phyloP scores from a whole-genome alignment of 2,797 vertebrate genomes.

The Cuculus canorus region DNA sequence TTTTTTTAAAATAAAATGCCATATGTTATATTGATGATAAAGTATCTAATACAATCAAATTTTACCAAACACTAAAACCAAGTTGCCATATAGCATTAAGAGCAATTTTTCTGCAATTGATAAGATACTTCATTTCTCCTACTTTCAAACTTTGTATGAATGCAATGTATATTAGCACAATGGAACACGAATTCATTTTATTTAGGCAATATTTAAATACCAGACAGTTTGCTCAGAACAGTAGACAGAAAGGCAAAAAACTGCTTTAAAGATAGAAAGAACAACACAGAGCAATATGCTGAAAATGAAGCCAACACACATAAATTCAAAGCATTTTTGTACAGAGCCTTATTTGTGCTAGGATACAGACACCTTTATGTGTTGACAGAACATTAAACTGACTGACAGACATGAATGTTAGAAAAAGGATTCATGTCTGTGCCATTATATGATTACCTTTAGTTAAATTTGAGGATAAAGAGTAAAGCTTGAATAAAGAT shows the following conservation, averaged over 20 bases:
- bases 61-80: background rate
- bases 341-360: conserved; percentile 55
- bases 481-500: conserved; percentile 2
- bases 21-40: background rate
- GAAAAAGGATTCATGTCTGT: conserved; percentile 25
- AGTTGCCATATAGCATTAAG: background rate
- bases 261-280: conserved; percentile 31
- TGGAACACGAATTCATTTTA: background rate
- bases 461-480: conserved; percentile 41
- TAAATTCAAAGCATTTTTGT: conserved; percentile 57
- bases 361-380: conserved; percentile 56
- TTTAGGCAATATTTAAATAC: conserved; percentile 30
- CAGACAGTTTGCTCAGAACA: conserved; percentile 23
- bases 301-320: conserved; percentile 54
- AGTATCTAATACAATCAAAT: background rate
- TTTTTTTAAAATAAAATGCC: background rate
- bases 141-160: background rate
- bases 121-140: background rate
- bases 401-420: conserved; percentile 42
- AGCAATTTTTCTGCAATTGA: background rate
- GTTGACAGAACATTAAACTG: conserved; percentile 56
- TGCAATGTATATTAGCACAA: background rate
- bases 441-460: conserved; percentile 16
- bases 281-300: conserved; percentile 37
- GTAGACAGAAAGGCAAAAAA: conserved; percentile 50